Evolutionary conservation across 2,113 vertebrate genomes (phyloP).

Genomic region (Phoxinus phoxinus): DNA sequence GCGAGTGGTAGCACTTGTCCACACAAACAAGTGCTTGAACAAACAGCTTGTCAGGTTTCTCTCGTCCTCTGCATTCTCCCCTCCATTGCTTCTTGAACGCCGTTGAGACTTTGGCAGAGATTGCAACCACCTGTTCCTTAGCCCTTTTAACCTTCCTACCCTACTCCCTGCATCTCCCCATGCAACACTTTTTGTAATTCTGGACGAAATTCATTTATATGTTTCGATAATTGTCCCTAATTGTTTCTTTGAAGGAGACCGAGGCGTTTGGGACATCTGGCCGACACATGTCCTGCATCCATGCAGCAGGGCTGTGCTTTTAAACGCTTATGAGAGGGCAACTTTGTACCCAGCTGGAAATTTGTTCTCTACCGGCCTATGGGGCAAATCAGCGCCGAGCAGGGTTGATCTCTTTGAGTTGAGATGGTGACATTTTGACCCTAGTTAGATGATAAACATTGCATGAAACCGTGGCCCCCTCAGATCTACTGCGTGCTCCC

Average conservation of each 20-base stretch:
- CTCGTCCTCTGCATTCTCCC: conserved; percentile 19
- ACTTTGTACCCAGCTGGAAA: conserved; percentile 71
- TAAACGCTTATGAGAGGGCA: conserved; percentile 55
- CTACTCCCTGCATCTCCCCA: conserved; percentile 21
- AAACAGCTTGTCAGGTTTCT: conserved; percentile 72
- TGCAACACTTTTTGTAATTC: conserved; percentile 73
- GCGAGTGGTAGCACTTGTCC: conserved; percentile 67
- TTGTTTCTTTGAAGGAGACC: conserved; percentile 80
- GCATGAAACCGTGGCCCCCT: neutral
- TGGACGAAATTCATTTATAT: conserved; percentile 82
- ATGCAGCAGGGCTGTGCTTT: neutral
- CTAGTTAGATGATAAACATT: conserved; percentile 42
- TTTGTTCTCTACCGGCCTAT: conserved; percentile 61
- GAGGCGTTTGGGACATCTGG: conserved; percentile 74
- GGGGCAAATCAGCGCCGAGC: conserved; percentile 48
- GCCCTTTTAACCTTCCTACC: conserved; percentile 49
- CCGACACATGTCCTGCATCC: conserved; percentile 64
- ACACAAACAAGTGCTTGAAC: conserved; percentile 73
- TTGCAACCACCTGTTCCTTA: conserved; percentile 79
- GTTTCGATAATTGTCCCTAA: conserved; percentile 79
- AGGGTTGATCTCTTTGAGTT: conserved; percentile 33
- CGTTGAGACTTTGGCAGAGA: conserved; percentile 64
- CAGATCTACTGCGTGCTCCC: neutral
- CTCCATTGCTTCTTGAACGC: conserved; percentile 60
- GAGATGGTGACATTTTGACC: conserved; percentile 32